Base-by-base conservation (phyloP, 2,113 vertebrate genomes). In the Albula goreensis region DNA sequence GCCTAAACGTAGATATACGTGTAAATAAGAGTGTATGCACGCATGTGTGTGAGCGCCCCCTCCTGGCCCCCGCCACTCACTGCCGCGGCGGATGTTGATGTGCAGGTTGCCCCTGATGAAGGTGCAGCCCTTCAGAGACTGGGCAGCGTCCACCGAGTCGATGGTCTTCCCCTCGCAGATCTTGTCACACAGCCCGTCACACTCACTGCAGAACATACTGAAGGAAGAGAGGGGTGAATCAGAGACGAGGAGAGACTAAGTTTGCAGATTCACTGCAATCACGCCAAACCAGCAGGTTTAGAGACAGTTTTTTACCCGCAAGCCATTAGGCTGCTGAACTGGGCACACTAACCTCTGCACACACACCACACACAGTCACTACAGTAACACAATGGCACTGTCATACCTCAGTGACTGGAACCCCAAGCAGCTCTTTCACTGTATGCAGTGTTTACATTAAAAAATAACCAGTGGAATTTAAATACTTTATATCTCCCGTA, bases 41-140 rank as follows among this genome's bases (percentile, higher is more conserved):
- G 48, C 49, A 22, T 17, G 80, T 1, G 49, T n/a, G 50, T 31
- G 19, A 52, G 50, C 52, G 6, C n/a, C 25, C 53, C 25, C 56
- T 25, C 5, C 56, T 31, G 31, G 74, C 13, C 4, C 7, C 8
- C 56, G n/a, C 84, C 91, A 98, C 98, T 98, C 88, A 99, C 98
- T 97, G 92, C 98, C 98, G 87, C 97, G 94, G 5, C 97, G 97
- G 95, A 99, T 99, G 92, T 98, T 98, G 92, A 99, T 99, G 83
- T 98, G 96, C 91, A 99, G 91, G 92, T 98, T 98, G 84, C 98
- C 98, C 91, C 95, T 97, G 92, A 99, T 97, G 90, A 99, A 96
- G 0, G 98, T 99, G 91, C 98, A 99, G 82, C 97, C 98, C 92
- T 98, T 97, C 51, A 99, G 94, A 91, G 96, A 97, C 89, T 99